phyloP scores from a whole-genome alignment of 2,113 vertebrate species.

The cat (Felis catus) region F.catus_Fca126_mat1.0 CM031413.1:15568501-15569000 shows the following conservation, averaged over 20 bases:
- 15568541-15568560: not conserved
- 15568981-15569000: not conserved
- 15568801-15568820: no score
- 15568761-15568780: not conserved
- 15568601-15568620: not conserved
- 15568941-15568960: not conserved
- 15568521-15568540: not conserved
- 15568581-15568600: not conserved
- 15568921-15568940: not conserved
- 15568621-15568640: not conserved
- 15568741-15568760: not conserved
- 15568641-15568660: not conserved
- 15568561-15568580: not conserved
- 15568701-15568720: not conserved
- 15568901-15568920: not conserved
- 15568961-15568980: not conserved
- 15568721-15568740: not conserved
- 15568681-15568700: not conserved
- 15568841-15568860: not conserved
- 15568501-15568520: not conserved
- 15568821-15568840: not conserved
- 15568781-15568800: not conserved
- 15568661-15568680: not conserved
- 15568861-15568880: not conserved
- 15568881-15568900: not conserved